Percentiles rank a stretch among this genome's conserved stretches.
Conservation (phyloP, 1,140 invertebrate genomes). For the Micrasema minimum region DNA sequence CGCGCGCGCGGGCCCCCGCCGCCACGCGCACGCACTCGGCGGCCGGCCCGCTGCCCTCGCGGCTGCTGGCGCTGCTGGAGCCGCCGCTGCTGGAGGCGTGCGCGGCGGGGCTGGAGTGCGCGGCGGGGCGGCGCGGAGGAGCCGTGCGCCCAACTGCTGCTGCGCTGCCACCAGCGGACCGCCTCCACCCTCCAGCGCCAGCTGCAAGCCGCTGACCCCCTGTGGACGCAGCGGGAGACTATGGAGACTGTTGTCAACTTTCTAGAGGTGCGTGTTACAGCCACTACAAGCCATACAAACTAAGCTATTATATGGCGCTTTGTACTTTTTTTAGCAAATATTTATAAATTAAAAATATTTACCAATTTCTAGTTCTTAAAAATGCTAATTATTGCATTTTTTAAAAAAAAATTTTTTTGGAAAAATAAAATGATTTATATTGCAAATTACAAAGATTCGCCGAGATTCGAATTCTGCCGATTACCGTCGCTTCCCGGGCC, state of each 20-base stretch:
- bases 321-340: too few relatives aligned
- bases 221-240: constrained; percentile 54
- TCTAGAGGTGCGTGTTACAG: constrained; percentile 63
- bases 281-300: neutral
- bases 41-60: constrained; percentile 11
- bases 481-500: too few relatives aligned
- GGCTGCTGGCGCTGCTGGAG: constrained; percentile 34
- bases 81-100: constrained; percentile 16
- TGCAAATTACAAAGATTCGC: too few relatives aligned
- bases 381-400: too few relatives aligned
- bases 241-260: constrained; percentile 57
- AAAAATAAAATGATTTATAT: too few relatives aligned
- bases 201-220: constrained; percentile 39
- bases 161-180: constrained; percentile 31
- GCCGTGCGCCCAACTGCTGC: constrained; percentile 21
- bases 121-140: neutral
- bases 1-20: too few relatives aligned
- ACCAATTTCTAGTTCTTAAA: too few relatives aligned
- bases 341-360: too few relatives aligned
- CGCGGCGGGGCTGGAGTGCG: constrained; percentile 2
- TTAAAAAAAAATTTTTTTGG: too few relatives aligned
- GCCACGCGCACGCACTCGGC: neutral
- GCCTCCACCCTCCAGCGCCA: constrained; percentile 29
- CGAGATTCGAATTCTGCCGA: too few relatives aligned
- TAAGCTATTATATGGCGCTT: too few relatives aligned